Evolutionary conservation across 2,797 vertebrate genomes (phyloP).

Genomic region (Bucorvus abyssinicus): DNA sequence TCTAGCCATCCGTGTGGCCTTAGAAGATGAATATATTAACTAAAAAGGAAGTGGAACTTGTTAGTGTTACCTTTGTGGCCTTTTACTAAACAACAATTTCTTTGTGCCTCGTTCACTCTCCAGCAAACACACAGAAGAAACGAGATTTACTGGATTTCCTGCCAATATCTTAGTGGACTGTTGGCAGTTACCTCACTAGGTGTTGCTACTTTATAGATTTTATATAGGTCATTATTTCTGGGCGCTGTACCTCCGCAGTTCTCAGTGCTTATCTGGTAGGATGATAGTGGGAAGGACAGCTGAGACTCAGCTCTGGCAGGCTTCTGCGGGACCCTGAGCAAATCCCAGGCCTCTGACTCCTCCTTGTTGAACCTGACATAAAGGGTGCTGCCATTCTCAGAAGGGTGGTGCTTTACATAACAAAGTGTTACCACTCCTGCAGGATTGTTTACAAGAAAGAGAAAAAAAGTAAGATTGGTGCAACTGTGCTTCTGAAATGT

Average conservation of each 20-base stretch:
- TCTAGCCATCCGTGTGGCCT: neutral
- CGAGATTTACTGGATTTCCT: neutral
- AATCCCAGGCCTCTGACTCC: neutral
- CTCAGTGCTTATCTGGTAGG: neutral
- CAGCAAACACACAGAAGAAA: neutral
- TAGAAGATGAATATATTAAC: neutral
- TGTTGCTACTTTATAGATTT: neutral
- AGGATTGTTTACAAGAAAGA: neutral
- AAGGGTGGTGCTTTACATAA: neutral
- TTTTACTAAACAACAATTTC: neutral
- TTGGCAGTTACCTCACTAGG: neutral
- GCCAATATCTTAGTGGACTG: neutral
- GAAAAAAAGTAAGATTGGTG: neutral
- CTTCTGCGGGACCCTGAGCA: conserved; percentile 18
- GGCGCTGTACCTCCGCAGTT: neutral
- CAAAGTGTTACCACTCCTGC: neutral
- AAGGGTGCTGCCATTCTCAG: neutral
- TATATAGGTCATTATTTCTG: neutral
- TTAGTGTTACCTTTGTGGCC: neutral
- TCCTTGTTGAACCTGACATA: neutral
- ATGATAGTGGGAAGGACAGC: neutral
- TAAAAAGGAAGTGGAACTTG: neutral
- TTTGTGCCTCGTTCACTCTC: neutral
- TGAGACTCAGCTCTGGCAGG: conserved; percentile 3
- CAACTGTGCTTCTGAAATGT: neutral